These are phyloP conservation scores for Procambarus virginalis DNA, from an alignment of 1,140 invertebrate species.

Conservation along the genomic window DNA sequence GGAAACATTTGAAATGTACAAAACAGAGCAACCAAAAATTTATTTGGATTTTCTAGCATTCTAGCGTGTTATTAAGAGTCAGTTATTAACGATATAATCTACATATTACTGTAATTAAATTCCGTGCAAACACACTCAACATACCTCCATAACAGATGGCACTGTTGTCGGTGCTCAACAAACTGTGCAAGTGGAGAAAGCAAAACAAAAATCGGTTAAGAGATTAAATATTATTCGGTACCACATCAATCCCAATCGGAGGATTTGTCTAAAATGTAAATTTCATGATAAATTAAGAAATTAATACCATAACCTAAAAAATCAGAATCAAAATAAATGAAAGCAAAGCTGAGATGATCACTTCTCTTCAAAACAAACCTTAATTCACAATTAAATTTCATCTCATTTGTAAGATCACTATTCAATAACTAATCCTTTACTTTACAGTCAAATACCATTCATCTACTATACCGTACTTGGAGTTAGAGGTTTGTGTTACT, in stretches of 20 bases:
- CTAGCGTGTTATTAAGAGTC: no score
- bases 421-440: no score
- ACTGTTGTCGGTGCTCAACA: conserved; percentile 37
- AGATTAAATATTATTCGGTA: neutral
- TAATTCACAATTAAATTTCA: no score
- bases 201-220: neutral
- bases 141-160: conserved; percentile 6
- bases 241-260: neutral
- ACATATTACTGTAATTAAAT: neutral
- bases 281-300: neutral
- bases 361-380: neutral
- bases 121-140: neutral
- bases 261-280: no score
- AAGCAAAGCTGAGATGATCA: neutral
- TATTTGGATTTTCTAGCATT: no score
- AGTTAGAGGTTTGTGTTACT: no score
- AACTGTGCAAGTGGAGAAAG: conserved; percentile 44
- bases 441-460: no score
- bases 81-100: no score
- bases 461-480: no score
- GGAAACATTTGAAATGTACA: no score
- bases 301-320: neutral
- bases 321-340: neutral
- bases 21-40: no score
- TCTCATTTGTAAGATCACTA: no score